Evolutionary conservation across 2,797 vertebrate genomes (phyloP), one percentile per base, ranked within the genome.

Genomic region (Sebastes nivosus): DNA sequence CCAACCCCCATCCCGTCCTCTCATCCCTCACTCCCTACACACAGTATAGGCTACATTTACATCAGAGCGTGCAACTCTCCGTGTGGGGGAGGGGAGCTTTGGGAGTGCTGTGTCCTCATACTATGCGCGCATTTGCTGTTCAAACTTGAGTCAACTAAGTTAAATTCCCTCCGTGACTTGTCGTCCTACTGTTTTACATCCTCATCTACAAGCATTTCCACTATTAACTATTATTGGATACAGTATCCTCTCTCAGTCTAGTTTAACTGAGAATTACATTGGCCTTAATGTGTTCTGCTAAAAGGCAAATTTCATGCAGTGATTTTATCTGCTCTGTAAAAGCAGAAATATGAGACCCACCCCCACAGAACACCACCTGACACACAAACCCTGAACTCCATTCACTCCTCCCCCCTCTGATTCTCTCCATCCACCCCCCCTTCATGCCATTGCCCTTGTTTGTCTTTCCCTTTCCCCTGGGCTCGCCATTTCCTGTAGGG

Each of bases 401-500:
- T 77, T 85, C 87, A 82, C 86, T 91, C 90, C 93, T 87, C 89
- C 92, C 63, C 87, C 87, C 89, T 87, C 80, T 72, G 85, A 85
- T 85, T 88, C 90, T 81, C 84, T 84, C 87, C 86, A 82, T 72
- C 89, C 81, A 61, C 67, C 80, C 74, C 89, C 82, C 66, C 82
- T 83, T 89, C 88, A 88, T 90, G 92, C 94, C 93, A 87, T 93
- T 95, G 93, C 94, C 93, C 95, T 94, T 96, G 94, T 96, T 95
- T 96, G 94, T 96, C 94, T 96, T 95, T 95, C 95, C 90, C 92
- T 95, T 95, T 95, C 93, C 95, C 95, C 88, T 93, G 96, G 95
- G 94, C 91, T 94, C 50, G 79, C 90, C 75, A 87, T 94, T 96
- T 96, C 95, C 95, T 95, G 95, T 95, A 89, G 94, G 94, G 94